phyloP scores from a whole-genome alignment of 30 jellyfish, hydroid and myxozoan species.

The Chironex yamaguchii region DNA sequence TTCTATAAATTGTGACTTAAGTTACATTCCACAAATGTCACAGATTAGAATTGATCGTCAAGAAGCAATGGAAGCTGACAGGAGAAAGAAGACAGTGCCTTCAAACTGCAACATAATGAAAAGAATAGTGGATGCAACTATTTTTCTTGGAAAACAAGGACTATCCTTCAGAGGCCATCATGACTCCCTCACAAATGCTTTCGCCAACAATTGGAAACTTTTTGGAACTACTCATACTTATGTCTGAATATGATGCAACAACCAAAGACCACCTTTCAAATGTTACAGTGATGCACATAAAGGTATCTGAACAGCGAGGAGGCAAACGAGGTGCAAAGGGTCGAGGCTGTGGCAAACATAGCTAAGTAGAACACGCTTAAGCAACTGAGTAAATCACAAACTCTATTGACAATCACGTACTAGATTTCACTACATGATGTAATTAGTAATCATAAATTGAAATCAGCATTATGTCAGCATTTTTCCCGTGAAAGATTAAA shows the following conservation, averaged over 20 bases:
- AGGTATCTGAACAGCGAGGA: conserved; percentile 59
- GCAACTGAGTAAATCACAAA: no score
- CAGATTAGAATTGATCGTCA: conserved; percentile 40
- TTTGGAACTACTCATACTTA: conserved; percentile 60
- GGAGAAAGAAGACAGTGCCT: conserved; percentile 32
- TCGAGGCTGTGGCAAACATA: no score
- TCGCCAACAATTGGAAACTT: conserved; percentile 55
- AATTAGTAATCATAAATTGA: no score
- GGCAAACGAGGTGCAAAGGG: conserved; percentile 63
- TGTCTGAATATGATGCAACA: conserved; percentile 58
- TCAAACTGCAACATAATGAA: conserved; percentile 45
- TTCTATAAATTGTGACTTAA: no score
- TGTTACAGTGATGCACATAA: conserved; percentile 40
- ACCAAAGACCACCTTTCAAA: conserved; percentile 63
- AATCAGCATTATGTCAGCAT: no score
- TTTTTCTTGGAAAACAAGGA: conserved; percentile 57
- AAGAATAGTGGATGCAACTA: conserved; percentile 48
- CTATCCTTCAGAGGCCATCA: conserved; percentile 62
- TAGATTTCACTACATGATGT: no score
- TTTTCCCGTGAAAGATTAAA: no score
- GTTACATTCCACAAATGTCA: no score
- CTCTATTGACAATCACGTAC: no score
- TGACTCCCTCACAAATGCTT: conserved; percentile 44
- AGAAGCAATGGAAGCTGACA: conserved; percentile 34
- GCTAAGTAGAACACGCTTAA: no score